phyloP scores from a whole-genome alignment of 2,797 vertebrate genomes.

The Alfaro cultratus region DNA sequence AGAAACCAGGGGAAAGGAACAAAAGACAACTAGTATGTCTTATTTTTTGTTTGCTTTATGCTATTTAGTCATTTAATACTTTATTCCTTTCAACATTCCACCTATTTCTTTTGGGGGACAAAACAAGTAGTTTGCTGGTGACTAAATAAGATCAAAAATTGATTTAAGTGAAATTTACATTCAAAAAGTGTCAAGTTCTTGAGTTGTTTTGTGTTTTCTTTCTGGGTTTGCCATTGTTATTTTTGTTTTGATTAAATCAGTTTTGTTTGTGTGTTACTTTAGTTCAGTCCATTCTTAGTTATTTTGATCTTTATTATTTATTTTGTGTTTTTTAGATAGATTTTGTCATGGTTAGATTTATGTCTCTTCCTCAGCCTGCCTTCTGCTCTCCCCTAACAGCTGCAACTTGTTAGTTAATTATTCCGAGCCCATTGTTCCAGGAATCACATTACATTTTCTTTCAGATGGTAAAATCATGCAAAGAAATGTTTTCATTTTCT shows the following conservation, averaged over 20 bases:
- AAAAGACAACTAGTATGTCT: background rate
- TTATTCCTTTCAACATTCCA: background rate
- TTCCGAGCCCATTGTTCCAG: too few species aligned
- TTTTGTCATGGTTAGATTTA: too few species aligned
- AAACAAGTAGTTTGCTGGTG: background rate
- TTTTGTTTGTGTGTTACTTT: too few species aligned
- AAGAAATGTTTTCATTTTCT: background rate
- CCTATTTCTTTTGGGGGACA: background rate
- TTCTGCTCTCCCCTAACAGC: too few species aligned
- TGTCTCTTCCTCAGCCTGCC: too few species aligned
- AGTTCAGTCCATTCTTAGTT: too few species aligned
- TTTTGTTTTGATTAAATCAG: too few species aligned
- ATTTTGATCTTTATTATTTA: too few species aligned
- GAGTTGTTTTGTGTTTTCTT: too few species aligned
- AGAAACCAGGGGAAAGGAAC: background rate
- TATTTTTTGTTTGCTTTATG: background rate
- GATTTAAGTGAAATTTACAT: background rate
- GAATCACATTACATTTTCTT: background rate
- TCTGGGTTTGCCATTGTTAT: too few species aligned
- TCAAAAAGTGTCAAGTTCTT: background rate
- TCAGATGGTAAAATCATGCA: background rate
- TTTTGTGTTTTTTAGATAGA: too few species aligned
- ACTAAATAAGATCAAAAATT: background rate
- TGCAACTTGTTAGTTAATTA: too few species aligned
- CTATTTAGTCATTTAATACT: background rate